phyloP scores from a whole-genome alignment of 1,140 invertebrate genomes.

The Rhyacophila brunnea region DNA sequence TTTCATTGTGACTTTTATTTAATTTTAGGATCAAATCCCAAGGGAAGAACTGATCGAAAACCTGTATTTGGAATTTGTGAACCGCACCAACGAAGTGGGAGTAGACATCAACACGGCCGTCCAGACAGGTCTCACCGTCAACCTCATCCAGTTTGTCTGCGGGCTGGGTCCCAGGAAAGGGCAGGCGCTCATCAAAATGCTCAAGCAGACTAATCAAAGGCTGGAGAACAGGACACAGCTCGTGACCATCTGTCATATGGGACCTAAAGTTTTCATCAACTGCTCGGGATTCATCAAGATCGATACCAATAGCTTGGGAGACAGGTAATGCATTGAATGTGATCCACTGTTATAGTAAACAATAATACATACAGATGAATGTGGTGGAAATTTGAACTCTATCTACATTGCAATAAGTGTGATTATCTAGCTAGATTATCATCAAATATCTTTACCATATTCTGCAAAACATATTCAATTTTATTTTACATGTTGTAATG shows the following conservation, averaged over 20 bases:
- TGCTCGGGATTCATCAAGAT: conserved; percentile 99
- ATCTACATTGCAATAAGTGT: too few relatives aligned
- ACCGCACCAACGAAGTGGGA: conserved; percentile 96
- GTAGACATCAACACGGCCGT: conserved; percentile 95
- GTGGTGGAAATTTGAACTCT: too few relatives aligned
- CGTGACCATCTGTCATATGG: conserved; percentile 94
- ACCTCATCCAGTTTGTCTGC: conserved; percentile 96
- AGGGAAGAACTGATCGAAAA: conserved; percentile 86
- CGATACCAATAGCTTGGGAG: conserved; percentile 91
- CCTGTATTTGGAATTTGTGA: conserved; percentile 89
- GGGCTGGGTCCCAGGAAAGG: conserved; percentile 96
- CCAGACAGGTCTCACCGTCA: conserved; percentile 80
- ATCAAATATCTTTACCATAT: too few relatives aligned
- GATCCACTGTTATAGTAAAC: too few relatives aligned
- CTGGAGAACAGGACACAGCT: conserved; percentile 94
- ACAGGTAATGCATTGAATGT: conserved; percentile 59
- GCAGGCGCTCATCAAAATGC: conserved; percentile 81
- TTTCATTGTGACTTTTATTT: too few relatives aligned
- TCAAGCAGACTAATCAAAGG: conserved; percentile 92
- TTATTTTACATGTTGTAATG: too few relatives aligned
- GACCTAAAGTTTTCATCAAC: conserved; percentile 98
- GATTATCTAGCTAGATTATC: too few relatives aligned
- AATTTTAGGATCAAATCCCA: conserved; percentile 71
- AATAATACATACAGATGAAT: too few relatives aligned
- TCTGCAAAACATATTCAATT: too few relatives aligned